Evolutionary conservation across 2,113 vertebrate genomes (phyloP).

Genomic region (Mobula birostris): DNA sequence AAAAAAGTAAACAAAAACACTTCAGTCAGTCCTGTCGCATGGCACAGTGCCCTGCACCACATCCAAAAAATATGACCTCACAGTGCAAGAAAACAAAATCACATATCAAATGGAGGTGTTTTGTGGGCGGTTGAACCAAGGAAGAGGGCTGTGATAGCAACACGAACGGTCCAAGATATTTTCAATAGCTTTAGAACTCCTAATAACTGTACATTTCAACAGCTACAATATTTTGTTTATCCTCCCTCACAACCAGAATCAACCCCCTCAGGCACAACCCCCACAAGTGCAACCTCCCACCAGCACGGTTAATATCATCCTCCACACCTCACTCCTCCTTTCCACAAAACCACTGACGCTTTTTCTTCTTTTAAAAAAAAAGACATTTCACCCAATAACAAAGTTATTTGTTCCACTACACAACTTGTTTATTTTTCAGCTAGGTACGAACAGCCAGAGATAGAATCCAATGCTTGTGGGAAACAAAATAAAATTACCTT

Average conservation of each 20-base stretch:
- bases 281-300: not conserved
- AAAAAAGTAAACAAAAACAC: conserved; percentile 31
- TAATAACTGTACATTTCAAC: conserved; percentile 1
- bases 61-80: conserved; percentile 27
- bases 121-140: conserved; percentile 17
- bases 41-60: conserved; percentile 4
- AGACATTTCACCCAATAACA: not conserved
- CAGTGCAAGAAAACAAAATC: conserved; percentile 13
- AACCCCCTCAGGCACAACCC: not conserved
- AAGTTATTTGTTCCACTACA: conserved; percentile 5
- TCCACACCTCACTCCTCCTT: conserved; percentile 16
- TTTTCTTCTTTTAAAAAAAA: not conserved
- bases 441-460: not conserved
- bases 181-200: conserved; percentile 18
- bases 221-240: not conserved
- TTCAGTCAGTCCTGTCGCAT: not conserved
- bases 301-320: not conserved
- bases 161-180: not conserved
- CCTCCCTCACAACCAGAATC: not conserved
- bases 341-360: conserved; percentile 15
- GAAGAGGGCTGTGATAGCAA: not conserved
- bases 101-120: conserved; percentile 20
- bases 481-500: not conserved
- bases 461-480: conserved; percentile 9
- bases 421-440: not conserved